Base-by-base conservation (phyloP, 2,113 vertebrate species). In the Sinocyclocheilus maitianheensis region DNA sequence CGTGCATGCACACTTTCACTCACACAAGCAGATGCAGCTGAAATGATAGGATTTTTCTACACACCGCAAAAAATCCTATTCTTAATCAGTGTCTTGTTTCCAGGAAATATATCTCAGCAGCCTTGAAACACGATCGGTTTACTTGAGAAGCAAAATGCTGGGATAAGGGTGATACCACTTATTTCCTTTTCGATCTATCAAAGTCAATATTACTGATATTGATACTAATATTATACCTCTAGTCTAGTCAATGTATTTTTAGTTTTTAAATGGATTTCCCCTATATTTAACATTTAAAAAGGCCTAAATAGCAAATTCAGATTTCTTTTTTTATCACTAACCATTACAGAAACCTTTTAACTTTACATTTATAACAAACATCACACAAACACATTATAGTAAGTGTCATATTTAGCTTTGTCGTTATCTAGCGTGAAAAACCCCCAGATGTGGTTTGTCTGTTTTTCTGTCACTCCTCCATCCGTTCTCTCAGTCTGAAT, bases 1-100 rank as follows among this genome's bases (percentile, higher is more conserved):
- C 5, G 1, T 24, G 43, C n/a, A 26, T 4, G 8, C 80, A 60
- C 18, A 22, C 22, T n/a, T 20, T 71, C 51, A 40, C n/a, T 26
- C 7, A n/a, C 16, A 58, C 76, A 30, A 26, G 24, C 43, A 82
- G 24, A 79, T 46, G 43, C 75, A 82, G 24, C 80, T 69, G 13
- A 69, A 81, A 81, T 34, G 5, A 34, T n/a, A 46, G 43, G 62
- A 82, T 48, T 81, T 46, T 67, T 40, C 40, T 20, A 26, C 43
- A 81, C 43, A 51, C 40, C 30, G 80, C 62, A 81, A 65, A 81
- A 46, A 53, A 53, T 67, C 24, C 43, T 81, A 7, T 81, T 26
- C n/a, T 62, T 80, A n/a, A 62, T 80, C 55, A n/a, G 34, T 62
- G 30, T 62, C 18, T 63, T 80, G 77, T 62, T 62, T 77, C 34